phyloP scores from a whole-genome alignment of 2,113 vertebrate species.

The Oreochromis spilurus region DNA sequence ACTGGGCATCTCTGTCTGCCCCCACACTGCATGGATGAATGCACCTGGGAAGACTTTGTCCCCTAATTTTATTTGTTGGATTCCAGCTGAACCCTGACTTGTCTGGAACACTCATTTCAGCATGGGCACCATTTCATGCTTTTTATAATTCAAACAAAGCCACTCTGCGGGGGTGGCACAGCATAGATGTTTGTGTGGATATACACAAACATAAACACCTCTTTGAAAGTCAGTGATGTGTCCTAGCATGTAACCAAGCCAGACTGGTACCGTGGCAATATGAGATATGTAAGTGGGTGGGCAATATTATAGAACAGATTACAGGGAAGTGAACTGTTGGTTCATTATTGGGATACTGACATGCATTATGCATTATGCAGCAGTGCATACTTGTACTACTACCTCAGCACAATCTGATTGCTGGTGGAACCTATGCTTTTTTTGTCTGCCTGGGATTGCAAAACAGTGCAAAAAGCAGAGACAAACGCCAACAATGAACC shows the following conservation, averaged over 20 bases:
- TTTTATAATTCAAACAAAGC: slow-evolving; percentile 43
- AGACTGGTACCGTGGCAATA: not conserved
- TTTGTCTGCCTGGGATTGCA: slow-evolving; percentile 13
- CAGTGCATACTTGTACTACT: not conserved
- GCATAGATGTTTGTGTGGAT: slow-evolving; percentile 2
- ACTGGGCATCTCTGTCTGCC: slow-evolving; percentile 28
- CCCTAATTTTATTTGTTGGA: slow-evolving; percentile 50
- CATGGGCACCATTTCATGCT: slow-evolving; percentile 8
- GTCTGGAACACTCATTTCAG: slow-evolving; percentile 34
- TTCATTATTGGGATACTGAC: not conserved
- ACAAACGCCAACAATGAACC: slow-evolving; percentile 25
- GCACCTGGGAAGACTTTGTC: slow-evolving; percentile 8
- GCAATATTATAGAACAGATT: not conserved
- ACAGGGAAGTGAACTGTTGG: slow-evolving; percentile 1
- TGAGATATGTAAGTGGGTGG: not conserved
- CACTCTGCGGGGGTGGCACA: not conserved
- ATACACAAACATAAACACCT: slow-evolving; percentile 20
- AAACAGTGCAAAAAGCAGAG: slow-evolving; percentile 39
- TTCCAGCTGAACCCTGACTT: slow-evolving; percentile 46
- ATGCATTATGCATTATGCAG: slow-evolving; percentile 15
- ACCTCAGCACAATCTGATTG: slow-evolving; percentile 18
- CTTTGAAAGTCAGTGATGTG: slow-evolving; percentile 4
- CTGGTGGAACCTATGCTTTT: slow-evolving; percentile 18
- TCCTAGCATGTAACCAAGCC: not conserved
- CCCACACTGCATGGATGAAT: slow-evolving; percentile 29